These are phyloP conservation scores for Heliconius hortense DNA, from an alignment of 2,888 invertebrate species.

Conservation along the genomic window DNA sequence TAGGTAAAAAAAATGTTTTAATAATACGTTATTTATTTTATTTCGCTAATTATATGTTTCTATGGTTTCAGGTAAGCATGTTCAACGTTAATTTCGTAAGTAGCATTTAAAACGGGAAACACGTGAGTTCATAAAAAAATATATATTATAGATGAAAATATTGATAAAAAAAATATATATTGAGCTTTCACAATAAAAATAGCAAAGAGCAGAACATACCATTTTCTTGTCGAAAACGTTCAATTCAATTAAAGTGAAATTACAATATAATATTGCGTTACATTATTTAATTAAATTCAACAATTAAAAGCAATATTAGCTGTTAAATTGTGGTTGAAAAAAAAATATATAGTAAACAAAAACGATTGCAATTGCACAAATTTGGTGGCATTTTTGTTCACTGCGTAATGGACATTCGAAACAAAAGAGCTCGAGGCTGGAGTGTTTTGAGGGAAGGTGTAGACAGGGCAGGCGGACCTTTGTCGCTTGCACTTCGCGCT, in stretches of 20 bases:
- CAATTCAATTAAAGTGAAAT: not conserved
- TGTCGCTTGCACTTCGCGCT: constrained; percentile 50
- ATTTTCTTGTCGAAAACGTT: not conserved
- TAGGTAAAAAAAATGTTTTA: too few species aligned
- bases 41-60: constrained; percentile 51
- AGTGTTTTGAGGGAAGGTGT: constrained; percentile 53
- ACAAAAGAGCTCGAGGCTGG: constrained; percentile 57
- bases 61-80: constrained; percentile 74
- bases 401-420: constrained; percentile 60
- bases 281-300: too few species aligned
- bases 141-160: too few species aligned
- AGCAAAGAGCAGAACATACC: too few species aligned
- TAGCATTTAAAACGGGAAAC: not conserved
- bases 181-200: not conserved
- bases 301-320: not conserved
- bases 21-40: not conserved
- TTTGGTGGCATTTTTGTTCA: constrained; percentile 54
- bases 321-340: not conserved
- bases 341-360: constrained; percentile 14
- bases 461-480: constrained; percentile 67
- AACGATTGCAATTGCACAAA: constrained; percentile 45
- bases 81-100: constrained; percentile 38
- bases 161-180: not conserved
- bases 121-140: not conserved
- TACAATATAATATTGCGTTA: too few species aligned